Conservation (phyloP, 2,888 invertebrate genomes). For the Argyra leucocephala region DNA sequence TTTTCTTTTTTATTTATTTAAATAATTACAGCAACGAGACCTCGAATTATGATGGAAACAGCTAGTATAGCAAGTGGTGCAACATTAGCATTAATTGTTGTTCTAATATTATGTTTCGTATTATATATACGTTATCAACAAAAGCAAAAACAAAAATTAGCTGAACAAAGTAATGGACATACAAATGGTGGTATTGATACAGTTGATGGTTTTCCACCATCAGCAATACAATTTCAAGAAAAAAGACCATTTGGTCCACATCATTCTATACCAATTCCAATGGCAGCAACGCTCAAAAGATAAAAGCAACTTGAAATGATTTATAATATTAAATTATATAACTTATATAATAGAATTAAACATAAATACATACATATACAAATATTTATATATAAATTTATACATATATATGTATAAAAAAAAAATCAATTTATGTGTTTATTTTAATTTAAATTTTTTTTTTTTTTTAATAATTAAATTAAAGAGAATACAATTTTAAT, state of each 20-base stretch:
- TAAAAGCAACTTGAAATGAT: constrained; percentile 15
- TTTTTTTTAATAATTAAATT: neutral
- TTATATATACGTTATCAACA: constrained; percentile 50
- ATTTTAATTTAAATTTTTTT: no score
- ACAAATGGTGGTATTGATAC: constrained; percentile 33
- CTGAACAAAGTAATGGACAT: neutral
- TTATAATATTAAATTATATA: no score
- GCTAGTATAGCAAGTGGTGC: constrained; percentile 75
- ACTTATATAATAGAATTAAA: neutral
- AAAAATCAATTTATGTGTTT: no score
- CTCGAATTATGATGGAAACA: constrained; percentile 67
- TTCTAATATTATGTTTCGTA: constrained; percentile 50
- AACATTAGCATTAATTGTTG: constrained; percentile 53
- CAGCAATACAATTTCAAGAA: constrained; percentile 17
- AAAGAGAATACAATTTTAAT: neutral
- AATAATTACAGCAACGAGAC: constrained; percentile 48
- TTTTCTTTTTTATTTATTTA: neutral
- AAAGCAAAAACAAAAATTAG: constrained; percentile 37
- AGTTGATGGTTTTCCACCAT: constrained; percentile 36
- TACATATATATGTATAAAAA: neutral
- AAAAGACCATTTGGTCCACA: constrained; percentile 42
- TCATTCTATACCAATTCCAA: constrained; percentile 36
- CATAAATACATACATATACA: neutral
- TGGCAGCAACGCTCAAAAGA: constrained; percentile 36
- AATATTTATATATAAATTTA: neutral